phyloP scores from a whole-genome alignment of 2,797 vertebrate species.

The Brachymystax lenok region DNA sequence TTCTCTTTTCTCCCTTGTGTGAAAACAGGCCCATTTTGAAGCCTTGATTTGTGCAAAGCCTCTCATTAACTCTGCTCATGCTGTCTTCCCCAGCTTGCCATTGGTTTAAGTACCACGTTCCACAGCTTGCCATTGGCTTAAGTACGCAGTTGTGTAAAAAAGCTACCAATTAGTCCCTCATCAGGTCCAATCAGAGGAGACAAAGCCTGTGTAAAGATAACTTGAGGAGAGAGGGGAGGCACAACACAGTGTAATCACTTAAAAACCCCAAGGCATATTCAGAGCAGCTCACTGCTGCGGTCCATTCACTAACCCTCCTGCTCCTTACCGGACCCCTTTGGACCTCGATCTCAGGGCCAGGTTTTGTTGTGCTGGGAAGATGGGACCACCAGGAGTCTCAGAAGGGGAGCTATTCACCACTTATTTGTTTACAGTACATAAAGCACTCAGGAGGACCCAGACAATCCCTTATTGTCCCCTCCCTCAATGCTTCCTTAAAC shows the following conservation, averaged over 20 bases:
- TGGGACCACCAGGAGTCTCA: slow-evolving; percentile 89
- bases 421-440: slow-evolving; percentile 91
- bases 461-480: slow-evolving; percentile 91
- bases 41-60: slow-evolving; percentile 81
- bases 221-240: slow-evolving; percentile 81
- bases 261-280: slow-evolving; percentile 77
- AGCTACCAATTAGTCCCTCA: slow-evolving; percentile 99
- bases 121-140: slow-evolving; percentile 83
- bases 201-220: slow-evolving; percentile 98
- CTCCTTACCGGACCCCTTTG: slow-evolving; percentile 70
- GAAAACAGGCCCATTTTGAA: slow-evolving; percentile 75
- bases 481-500: slow-evolving; percentile 87
- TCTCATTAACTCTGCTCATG: slow-evolving; percentile 98
- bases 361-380: slow-evolving; percentile 90
- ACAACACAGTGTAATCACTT: slow-evolving; percentile 87
- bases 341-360: slow-evolving; percentile 74
- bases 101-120: slow-evolving; percentile 57
- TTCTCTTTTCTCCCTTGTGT: slow-evolving; percentile 72
- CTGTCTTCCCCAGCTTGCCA: slow-evolving; percentile 84
- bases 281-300: slow-evolving; percentile 59
- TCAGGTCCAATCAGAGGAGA: slow-evolving; percentile 99
- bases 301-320: slow-evolving; percentile 77
- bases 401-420: slow-evolving; percentile 85
- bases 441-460: slow-evolving; percentile 83
- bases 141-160: slow-evolving; percentile 86